These are phyloP conservation scores for Anseranas semipalmata DNA, from an alignment of 2,113 vertebrate species.

Conservation along the genomic window DNA sequence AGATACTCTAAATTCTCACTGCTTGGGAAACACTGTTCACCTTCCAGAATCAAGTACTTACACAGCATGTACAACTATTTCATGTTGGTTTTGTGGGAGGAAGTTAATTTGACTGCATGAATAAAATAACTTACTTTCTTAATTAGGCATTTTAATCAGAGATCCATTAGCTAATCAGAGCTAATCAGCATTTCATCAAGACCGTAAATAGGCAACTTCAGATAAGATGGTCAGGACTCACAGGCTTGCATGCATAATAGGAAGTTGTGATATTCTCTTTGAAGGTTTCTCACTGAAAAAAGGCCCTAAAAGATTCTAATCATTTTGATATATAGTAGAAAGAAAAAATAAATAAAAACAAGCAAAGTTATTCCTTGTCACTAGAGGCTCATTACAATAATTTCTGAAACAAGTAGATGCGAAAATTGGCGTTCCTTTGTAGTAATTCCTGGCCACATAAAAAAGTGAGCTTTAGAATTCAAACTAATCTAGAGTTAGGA, in stretches of 20 bases:
- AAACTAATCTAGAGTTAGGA: background rate
- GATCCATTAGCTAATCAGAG: slow-evolving; percentile 73
- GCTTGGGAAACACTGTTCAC: background rate
- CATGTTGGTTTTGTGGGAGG: slow-evolving; percentile 39
- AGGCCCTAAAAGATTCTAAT: background rate
- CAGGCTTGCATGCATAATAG: slow-evolving; percentile 46
- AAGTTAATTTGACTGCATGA: slow-evolving; percentile 69
- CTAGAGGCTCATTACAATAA: background rate
- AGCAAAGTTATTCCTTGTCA: background rate
- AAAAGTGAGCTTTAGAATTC: background rate
- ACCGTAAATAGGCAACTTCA: slow-evolving; percentile 59
- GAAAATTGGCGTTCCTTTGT: background rate
- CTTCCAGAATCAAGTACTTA: slow-evolving; percentile 29
- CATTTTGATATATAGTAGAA: background rate
- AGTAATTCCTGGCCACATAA: background rate
- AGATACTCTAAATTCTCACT: slow-evolving; percentile 1
- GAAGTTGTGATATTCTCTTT: background rate
- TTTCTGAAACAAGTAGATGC: background rate
- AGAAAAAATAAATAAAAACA: background rate
- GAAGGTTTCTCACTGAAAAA: slow-evolving; percentile 5
- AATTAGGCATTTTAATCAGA: slow-evolving; percentile 73
- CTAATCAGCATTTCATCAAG: slow-evolving; percentile 72
- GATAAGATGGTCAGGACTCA: slow-evolving; percentile 40
- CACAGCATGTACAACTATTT: slow-evolving; percentile 29
- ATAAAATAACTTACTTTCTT: slow-evolving; percentile 68